phyloP scores from a whole-genome alignment of 2,113 vertebrate genomes.

The Toxotes chatareus region DNA sequence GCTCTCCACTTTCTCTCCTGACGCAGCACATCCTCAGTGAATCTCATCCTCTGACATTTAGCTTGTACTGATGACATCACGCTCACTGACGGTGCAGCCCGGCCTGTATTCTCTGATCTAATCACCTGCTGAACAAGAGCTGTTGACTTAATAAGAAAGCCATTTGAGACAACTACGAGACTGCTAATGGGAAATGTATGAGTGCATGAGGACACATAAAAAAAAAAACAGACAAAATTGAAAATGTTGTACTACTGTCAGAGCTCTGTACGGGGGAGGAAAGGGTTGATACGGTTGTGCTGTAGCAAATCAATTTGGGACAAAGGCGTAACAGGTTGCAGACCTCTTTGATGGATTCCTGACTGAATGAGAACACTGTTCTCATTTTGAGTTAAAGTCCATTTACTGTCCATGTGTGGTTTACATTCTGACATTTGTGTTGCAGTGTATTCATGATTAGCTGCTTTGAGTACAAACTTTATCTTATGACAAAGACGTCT shows the following conservation, averaged over 20 bases:
- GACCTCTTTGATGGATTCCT: neutral
- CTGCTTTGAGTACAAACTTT: neutral
- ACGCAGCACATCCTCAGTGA: slow-evolving; percentile 46
- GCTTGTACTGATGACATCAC: slow-evolving; percentile 50
- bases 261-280: neutral
- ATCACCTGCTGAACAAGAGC: slow-evolving; percentile 71
- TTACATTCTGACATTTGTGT: neutral
- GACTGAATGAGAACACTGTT: neutral
- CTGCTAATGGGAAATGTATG: slow-evolving; percentile 46
- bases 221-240: slow-evolving; percentile 38
- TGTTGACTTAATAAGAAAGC: slow-evolving; percentile 70
- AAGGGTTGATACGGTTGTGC: neutral
- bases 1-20: slow-evolving; percentile 38
- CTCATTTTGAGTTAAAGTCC: neutral
- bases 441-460: neutral
- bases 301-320: slow-evolving; percentile 28
- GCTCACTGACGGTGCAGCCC: slow-evolving; percentile 37
- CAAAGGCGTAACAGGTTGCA: slow-evolving; percentile 6
- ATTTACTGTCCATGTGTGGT: neutral
- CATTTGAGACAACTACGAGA: slow-evolving; percentile 48
- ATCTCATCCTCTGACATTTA: slow-evolving; percentile 68
- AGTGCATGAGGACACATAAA: slow-evolving; percentile 51
- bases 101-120: slow-evolving; percentile 65
- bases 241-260: slow-evolving; percentile 30
- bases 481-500: neutral